Percentiles rank a stretch among this genome's conserved stretches.
Conservation (phyloP, 2,113 vertebrate genomes). For the Eulemur macaco region DNA sequence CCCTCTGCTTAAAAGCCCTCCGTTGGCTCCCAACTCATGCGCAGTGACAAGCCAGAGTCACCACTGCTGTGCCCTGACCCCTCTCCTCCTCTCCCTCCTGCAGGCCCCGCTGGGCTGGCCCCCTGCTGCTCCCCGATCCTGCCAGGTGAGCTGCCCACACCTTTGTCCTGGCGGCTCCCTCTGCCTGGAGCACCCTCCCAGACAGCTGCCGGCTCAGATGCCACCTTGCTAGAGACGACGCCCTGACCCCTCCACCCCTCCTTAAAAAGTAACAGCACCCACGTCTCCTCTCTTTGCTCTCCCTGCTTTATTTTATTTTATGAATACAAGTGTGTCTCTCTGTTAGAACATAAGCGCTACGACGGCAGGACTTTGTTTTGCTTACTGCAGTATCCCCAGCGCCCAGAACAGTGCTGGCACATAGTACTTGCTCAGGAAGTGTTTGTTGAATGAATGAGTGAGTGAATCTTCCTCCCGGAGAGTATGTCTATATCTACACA, state of each 20-base stretch:
- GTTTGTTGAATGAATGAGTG: background rate
- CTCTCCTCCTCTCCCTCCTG: too few relatives aligned
- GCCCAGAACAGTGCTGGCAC: background rate
- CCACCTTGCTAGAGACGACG: background rate
- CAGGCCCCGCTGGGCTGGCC: fast-evolving
- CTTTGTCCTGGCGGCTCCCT: background rate
- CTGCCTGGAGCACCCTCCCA: background rate
- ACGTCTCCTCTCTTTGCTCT: background rate
- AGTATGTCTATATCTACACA: background rate
- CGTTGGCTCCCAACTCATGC: fast-evolving
- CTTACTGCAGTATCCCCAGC: too few relatives aligned
- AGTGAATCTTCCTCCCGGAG: background rate
- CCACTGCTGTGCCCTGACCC: fast-evolving
- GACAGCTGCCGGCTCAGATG: background rate
- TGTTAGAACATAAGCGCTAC: fast-evolving
- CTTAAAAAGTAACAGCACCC: background rate
- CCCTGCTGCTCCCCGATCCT: fast-evolving
- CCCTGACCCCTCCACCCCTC: background rate
- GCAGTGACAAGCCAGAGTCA: too few relatives aligned
- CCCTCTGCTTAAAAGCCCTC: background rate
- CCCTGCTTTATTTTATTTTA: background rate
- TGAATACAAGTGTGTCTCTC: background rate
- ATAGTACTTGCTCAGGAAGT: background rate
- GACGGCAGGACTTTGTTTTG: background rate
- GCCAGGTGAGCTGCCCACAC: background rate